These are phyloP conservation scores for Rhodinocichla rosea DNA, from an alignment of 2,113 vertebrate genomes.

Conservation along the genomic window DNA sequence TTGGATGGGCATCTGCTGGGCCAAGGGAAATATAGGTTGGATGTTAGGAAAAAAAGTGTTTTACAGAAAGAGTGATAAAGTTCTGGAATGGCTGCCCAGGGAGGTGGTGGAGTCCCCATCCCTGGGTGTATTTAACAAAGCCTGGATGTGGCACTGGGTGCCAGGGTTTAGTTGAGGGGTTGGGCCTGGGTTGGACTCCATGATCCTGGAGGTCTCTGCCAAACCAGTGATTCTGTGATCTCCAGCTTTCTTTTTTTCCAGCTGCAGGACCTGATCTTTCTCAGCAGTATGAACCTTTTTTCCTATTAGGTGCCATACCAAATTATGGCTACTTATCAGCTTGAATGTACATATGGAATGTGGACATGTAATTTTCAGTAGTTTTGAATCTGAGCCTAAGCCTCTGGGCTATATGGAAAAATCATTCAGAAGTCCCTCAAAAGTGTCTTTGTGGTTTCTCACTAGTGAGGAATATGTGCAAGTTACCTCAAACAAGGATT, in stretches of 20 bases:
- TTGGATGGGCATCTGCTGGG: background rate
- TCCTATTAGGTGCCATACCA: background rate
- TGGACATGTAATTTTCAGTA: background rate
- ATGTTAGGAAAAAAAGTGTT: background rate
- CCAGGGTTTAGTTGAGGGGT: background rate
- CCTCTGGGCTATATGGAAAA: background rate
- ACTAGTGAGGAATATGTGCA: background rate
- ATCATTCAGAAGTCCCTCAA: background rate
- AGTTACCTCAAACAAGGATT: background rate
- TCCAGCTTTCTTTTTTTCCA: background rate
- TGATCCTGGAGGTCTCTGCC: background rate
- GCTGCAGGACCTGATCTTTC: background rate
- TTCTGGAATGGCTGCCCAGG: accelerated
- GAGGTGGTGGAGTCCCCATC: background rate
- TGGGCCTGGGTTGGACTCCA: background rate
- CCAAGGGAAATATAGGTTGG: background rate
- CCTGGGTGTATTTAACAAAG: background rate
- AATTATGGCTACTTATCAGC: background rate
- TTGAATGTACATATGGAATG: background rate
- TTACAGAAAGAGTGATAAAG: background rate
- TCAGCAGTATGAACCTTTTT: background rate
- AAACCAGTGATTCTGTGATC: background rate
- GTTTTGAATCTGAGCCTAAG: background rate
- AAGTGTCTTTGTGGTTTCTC: background rate
- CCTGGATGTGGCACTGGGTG: background rate